These are phyloP conservation scores for Heliconius erato DNA, from an alignment of 2,888 invertebrate genomes.

Conservation along the genomic window DNA sequence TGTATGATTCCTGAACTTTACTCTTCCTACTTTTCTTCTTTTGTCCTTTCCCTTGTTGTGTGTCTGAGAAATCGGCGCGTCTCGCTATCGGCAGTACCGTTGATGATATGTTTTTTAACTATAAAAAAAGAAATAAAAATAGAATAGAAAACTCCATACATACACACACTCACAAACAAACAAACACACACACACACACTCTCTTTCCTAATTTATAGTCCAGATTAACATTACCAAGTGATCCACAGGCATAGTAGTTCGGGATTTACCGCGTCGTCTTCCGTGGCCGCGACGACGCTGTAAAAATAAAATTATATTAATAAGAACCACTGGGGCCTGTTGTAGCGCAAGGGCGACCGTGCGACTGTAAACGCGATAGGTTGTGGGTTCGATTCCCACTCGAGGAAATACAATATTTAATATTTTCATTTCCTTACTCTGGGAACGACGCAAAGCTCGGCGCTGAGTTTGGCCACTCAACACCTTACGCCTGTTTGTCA, in stretches of 20 bases:
- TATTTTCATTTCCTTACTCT: background rate
- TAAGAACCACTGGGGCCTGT: background rate
- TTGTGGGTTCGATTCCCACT: background rate
- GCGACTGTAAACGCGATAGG: background rate
- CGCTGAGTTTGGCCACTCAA: no score
- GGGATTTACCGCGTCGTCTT: constrained; percentile 55
- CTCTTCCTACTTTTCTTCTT: constrained; percentile 54
- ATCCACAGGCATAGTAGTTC: constrained; percentile 47
- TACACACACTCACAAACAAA: background rate
- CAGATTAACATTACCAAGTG: constrained; percentile 34
- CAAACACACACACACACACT: no score
- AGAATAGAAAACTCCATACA: background rate
- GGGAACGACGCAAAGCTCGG: background rate
- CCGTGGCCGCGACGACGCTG: constrained; percentile 64
- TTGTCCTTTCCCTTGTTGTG: constrained; percentile 47
- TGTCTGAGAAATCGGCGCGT: constrained; percentile 55
- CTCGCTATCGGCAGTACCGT: constrained; percentile 63
- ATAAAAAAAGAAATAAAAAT: constrained; percentile 1
- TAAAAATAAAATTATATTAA: background rate
- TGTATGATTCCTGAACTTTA: constrained; percentile 60
- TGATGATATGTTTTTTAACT: constrained; percentile 58
- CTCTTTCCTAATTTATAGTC: no score
- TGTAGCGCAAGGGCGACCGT: background rate
- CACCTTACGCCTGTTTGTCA: no score
- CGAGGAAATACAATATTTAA: background rate